Conservation (phyloP, 2,113 vertebrate genomes). For the Hyperoodon ampullatus region DNA sequence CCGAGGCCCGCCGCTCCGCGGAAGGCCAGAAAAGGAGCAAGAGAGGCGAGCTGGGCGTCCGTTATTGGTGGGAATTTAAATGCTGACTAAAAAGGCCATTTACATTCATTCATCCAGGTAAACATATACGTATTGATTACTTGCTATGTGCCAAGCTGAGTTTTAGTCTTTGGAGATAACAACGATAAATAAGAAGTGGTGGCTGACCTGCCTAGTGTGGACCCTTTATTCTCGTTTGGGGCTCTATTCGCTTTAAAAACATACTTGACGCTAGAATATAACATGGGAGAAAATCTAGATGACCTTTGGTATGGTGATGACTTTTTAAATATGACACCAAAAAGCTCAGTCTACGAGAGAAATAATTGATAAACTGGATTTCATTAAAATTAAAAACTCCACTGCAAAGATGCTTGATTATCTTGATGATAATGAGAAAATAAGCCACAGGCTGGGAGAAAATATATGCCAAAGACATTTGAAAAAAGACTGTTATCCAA, state of each 20-base stretch:
- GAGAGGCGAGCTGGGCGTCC: not conserved
- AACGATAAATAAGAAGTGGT: not conserved
- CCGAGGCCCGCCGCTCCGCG: not conserved
- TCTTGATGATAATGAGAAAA: not conserved
- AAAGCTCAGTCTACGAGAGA: not conserved
- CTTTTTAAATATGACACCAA: not conserved
- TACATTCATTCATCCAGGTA: not conserved
- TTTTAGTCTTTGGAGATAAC: not conserved
- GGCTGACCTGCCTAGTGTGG: not conserved
- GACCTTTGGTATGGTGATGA: not conserved
- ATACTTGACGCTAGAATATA: not conserved
- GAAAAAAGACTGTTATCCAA: not conserved
- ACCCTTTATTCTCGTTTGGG: not conserved
- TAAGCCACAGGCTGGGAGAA: not conserved
- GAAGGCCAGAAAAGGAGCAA: not conserved
- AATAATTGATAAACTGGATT: not conserved
- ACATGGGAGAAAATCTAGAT: not conserved
- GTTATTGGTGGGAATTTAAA: not conserved
- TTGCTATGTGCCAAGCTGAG: not conserved
- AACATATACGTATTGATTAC: not conserved
- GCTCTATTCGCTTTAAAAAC: not conserved
- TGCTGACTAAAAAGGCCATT: not conserved
- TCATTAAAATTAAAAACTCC: not conserved
- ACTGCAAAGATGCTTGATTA: not conserved
- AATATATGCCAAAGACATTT: not conserved